Conservation (phyloP, 53 echinoderm and acorn worm genomes). For the Crossaster papposus region DNA sequence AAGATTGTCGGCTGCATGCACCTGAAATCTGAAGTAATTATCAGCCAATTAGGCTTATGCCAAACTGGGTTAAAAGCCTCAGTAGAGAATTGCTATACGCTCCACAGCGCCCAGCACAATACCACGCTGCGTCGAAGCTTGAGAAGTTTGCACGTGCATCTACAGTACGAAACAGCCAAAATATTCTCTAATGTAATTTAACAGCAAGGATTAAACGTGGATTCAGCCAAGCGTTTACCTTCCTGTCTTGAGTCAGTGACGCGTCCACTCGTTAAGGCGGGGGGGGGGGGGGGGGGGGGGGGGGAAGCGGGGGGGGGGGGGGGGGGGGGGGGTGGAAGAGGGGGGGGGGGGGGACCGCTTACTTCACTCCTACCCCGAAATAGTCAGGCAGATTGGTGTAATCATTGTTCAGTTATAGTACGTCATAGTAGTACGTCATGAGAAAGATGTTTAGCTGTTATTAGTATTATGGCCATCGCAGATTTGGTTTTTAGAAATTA, state of each 20-base stretch:
- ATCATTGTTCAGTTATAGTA: too few relatives aligned
- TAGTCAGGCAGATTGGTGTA: too few relatives aligned
- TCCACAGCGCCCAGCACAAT: constrained; percentile 2
- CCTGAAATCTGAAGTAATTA: constrained; percentile 34
- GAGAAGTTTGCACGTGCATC: constrained; percentile 31
- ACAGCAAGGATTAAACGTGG: neutral
- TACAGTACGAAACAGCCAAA: neutral
- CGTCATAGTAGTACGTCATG: too few relatives aligned
- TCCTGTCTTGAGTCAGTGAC: neutral
- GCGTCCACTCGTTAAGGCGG: neutral
- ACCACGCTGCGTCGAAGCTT: constrained; percentile 3
- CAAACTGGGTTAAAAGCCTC: constrained; percentile 49
- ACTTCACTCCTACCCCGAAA: too few relatives aligned
- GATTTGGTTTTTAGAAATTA: too few relatives aligned
- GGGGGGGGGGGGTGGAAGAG: too few relatives aligned
- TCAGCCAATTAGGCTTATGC: constrained; percentile 17
- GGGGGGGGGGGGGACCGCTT: too few relatives aligned
- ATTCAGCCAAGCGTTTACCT: neutral
- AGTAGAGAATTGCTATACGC: neutral
- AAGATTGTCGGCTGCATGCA: neutral
- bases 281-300: neutral
- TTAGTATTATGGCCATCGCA: too few relatives aligned
- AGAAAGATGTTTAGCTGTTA: too few relatives aligned
- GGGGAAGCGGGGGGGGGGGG: neutral
- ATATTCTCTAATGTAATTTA: neutral